A percentile compares a stretch with the other conserved stretches of the same genome.
Evolutionary conservation across 2,888 invertebrate species (phyloP).

Genomic region (Drosophila mimetica): DNA sequence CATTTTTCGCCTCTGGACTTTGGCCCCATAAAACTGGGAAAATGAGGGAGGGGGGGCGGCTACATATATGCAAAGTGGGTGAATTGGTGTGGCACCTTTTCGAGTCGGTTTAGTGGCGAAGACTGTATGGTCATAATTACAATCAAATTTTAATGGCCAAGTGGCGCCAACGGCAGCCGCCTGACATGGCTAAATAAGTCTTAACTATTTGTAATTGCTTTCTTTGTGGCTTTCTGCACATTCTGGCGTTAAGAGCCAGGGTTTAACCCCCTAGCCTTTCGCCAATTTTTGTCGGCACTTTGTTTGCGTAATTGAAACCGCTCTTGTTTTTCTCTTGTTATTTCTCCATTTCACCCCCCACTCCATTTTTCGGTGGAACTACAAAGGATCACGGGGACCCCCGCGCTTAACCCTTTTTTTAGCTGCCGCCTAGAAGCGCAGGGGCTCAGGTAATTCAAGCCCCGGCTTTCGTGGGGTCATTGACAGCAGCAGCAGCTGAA

Average conservation of each 20-base stretch:
- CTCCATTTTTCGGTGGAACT: conserved; percentile 60
- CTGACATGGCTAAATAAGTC: conserved; percentile 41
- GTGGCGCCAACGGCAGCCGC: conserved; percentile 57
- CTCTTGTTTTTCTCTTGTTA: conserved; percentile 43
- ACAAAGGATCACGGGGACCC: conserved; percentile 60
- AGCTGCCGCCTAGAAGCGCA: conserved; percentile 52
- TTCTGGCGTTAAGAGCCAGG: neutral
- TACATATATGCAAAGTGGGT: conserved; percentile 12
- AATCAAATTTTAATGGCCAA: conserved; percentile 67
- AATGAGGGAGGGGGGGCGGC: neutral
- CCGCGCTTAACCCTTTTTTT: conserved; percentile 25
- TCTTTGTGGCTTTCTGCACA: conserved; percentile 13
- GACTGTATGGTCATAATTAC: conserved; percentile 54
- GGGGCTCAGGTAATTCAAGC: conserved; percentile 64
- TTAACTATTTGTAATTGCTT: conserved; percentile 27
- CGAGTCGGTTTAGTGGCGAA: conserved; percentile 16
- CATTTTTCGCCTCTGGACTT: conserved; percentile 60
- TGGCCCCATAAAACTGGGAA: conserved; percentile 56
- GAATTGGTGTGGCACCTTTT: conserved; percentile 55
- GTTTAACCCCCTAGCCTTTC: neutral
- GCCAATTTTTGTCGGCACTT: conserved; percentile 46
- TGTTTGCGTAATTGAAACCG: conserved; percentile 69
- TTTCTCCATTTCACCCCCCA: conserved; percentile 11
- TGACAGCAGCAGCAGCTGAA: conserved; percentile 62
- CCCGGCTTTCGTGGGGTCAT: conserved; percentile 55